Evolutionary conservation across 2,113 vertebrate genomes (phyloP).

Genomic region (Anhinga anhinga): DNA sequence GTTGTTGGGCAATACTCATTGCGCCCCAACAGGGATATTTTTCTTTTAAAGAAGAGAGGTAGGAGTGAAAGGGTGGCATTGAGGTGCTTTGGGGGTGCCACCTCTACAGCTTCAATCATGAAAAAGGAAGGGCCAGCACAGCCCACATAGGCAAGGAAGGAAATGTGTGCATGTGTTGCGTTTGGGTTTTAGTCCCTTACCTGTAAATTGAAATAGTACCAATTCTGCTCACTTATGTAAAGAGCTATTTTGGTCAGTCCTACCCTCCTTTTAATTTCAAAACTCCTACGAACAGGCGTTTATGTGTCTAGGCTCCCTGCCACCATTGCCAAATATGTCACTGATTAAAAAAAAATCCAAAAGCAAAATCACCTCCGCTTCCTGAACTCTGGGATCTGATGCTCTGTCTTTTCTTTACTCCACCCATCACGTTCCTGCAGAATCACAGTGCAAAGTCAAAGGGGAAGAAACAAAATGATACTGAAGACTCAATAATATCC

Average conservation of each 20-base stretch:
- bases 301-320: not conserved
- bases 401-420: slow-evolving; percentile 24
- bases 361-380: not conserved
- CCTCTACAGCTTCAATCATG: not conserved
- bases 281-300: not conserved
- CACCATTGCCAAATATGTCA: not conserved
- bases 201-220: not conserved
- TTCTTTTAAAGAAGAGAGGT: not conserved
- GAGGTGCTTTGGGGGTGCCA: not conserved
- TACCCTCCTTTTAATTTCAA: not conserved
- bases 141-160: not conserved
- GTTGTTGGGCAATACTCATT: not conserved
- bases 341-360: not conserved
- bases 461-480: not conserved
- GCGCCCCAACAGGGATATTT: not conserved
- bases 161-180: not conserved
- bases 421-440: not conserved
- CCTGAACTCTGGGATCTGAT: not conserved
- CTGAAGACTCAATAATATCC: not conserved
- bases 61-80: not conserved
- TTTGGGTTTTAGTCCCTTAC: not conserved
- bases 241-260: not conserved
- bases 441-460: not conserved
- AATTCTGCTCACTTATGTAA: not conserved
- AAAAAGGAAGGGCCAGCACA: not conserved